Base-by-base conservation (phyloP, 2,113 vertebrate genomes). In the Acrocephalus kingi region DNA sequence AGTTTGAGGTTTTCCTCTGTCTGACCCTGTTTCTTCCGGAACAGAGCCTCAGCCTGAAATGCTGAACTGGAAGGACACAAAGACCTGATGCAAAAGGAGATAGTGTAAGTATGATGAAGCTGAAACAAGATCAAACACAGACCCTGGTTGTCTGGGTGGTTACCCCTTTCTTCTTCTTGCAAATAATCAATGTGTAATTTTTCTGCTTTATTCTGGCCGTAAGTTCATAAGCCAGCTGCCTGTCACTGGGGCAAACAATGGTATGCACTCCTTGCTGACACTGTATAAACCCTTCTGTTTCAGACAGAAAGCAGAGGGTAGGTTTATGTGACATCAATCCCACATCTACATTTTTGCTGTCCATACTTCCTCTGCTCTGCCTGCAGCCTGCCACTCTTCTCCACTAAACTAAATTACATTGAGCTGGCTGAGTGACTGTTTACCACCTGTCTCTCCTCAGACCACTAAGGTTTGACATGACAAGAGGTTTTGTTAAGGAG, bases 41-140 rank as follows among this genome's bases (percentile, higher is more conserved):
- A 80, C 74, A 97, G 89, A 96, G 51, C 33, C 41, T 91, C 69
- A 54, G 33, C 31, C 31, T 77, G 55, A 93, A 92, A 52, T 77
- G 33, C 24, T 5, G 1, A 61, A 61, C 17, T 43, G 23, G 28
- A 90, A 61, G 56, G 13, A 72, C 54, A 54, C 18, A 43, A 75
- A 84, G 55, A 56, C 9, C 28, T 67, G 25, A 48, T 22, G 25
- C 7, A 73, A 94, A 81, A 8, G 15, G 11, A 77, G 45, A 63
- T 27, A 66, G 10, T 12, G 5, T 31, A 35, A 64, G 12, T 31
- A 24, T 68, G 49, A 71, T 46, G 22, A 83, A 54, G 22, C 12
- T 79, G 46, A 46, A 78, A 76, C 11, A 64, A 88, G 83, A 77
- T 3, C 18, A 43, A 51, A 55, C 14, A 54, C 11, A 33, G 37